Base-by-base conservation (phyloP, 2,113 vertebrate genomes). In the Passer montanus region DNA sequence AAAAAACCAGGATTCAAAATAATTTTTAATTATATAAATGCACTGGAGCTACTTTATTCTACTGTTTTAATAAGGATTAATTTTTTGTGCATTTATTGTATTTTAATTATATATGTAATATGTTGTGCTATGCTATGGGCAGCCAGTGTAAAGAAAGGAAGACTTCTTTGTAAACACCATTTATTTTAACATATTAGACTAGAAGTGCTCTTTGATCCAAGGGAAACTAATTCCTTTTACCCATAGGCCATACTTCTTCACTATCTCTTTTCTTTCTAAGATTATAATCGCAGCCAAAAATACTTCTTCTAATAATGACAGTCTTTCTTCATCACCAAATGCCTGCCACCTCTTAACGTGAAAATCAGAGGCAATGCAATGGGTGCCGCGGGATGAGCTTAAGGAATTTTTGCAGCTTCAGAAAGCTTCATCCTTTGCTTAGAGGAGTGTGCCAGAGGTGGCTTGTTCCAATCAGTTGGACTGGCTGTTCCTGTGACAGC, bases 21-120 rank as follows among this genome's bases (percentile, higher is more conserved):
- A 81, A 95, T 95, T 87, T 93, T 97, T 94, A 95, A 97, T 94
- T 95, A 94, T 79, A 90, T 83, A 87, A 93, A 93, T 70, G 43
- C 55, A 92, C n/a, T 87, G 30, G 55, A 81, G 44, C 50, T 93
- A 30, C 41, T 91, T 95, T 86, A 89, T 93, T 90, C 37, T 87
- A 62, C 56, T 72, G 15, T 78, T 87, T 84, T 82, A 90, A 94
- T 84, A 75, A 62, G 90, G 76, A 96, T 92, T 70, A 84, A 87
- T 87, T 90, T 95, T 95, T 85, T 64, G 39, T 64, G 33, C 28
- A 35, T 84, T 96, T 86, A 92, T 72, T 94, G 52, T 84, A 84
- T 96, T 94, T 89, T 94, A 95, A 94, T 97, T 83, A 81, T 87
- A 66, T 28, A 39, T 64, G 44, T 53, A 84, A 75, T 87, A 75